These are phyloP conservation scores for Peromyscus eremicus DNA, from an alignment of 2,797 vertebrate genomes.

Conservation along the genomic window DNA sequence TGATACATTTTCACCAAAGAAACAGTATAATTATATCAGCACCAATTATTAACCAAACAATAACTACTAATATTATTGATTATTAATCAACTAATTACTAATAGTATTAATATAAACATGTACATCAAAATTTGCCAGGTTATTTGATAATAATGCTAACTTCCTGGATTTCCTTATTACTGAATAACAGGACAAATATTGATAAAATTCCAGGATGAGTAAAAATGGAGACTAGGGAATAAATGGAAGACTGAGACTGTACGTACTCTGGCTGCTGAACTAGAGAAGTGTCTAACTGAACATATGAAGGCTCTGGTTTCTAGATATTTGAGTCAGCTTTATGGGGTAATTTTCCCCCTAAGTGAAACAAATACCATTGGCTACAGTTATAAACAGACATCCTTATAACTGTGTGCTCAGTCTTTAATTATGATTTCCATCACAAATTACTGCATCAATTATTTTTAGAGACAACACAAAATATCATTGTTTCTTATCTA, in stretches of 20 bases:
- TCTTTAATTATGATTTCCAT: background rate
- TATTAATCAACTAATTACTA: background rate
- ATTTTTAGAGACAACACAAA: background rate
- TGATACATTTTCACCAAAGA: background rate
- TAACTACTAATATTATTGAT: background rate
- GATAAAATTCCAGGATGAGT: background rate
- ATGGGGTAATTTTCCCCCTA: background rate
- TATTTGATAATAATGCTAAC: background rate
- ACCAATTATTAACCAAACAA: background rate
- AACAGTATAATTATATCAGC: background rate
- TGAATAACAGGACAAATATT: background rate
- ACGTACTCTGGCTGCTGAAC: background rate
- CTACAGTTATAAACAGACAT: background rate
- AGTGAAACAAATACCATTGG: background rate
- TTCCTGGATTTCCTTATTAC: background rate
- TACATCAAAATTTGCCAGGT: background rate
- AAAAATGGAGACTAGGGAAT: background rate
- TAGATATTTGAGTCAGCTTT: background rate
- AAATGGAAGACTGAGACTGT: background rate
- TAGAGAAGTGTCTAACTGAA: background rate
- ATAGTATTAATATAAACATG: background rate
- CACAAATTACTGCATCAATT: background rate
- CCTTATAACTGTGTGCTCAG: background rate
- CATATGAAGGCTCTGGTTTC: background rate
- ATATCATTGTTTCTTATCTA: background rate